Percentiles rank a stretch among this genome's conserved stretches.
Conservation (phyloP, 2,113 vertebrate species). For the Corapipo altera region DNA sequence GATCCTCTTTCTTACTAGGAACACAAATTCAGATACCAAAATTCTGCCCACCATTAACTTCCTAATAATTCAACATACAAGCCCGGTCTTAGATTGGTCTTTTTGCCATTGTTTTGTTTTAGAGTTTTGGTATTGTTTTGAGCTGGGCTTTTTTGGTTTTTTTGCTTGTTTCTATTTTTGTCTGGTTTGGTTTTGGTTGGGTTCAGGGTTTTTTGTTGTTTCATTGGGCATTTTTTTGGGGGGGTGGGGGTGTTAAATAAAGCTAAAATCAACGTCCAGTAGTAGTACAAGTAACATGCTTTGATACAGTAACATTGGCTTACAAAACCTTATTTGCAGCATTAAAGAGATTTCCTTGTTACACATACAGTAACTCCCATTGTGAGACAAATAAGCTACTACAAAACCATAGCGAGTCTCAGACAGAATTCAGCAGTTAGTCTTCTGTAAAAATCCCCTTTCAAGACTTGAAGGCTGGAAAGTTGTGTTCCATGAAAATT, state of each 20-base stretch:
- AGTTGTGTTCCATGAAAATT: slow-evolving; percentile 34
- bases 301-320: not conserved
- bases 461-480: slow-evolving; percentile 23
- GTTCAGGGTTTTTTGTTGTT: not conserved
- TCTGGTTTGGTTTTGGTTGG: no score
- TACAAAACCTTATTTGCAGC: not conserved
- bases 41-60: not conserved
- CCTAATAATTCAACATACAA: not conserved
- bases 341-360: not conserved
- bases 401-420: slow-evolving; percentile 10
- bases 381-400: slow-evolving; percentile 26
- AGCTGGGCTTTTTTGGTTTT: no score
- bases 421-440: not conserved
- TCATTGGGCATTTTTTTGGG: no score
- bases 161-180: not conserved
- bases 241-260: not conserved
- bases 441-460: slow-evolving; percentile 6
- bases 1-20: not conserved
- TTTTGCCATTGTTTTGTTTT: not conserved
- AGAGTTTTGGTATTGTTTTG: not conserved
- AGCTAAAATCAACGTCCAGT: not conserved
- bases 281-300: not conserved
- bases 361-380: not conserved
- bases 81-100: not conserved
- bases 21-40: not conserved